phyloP scores from a whole-genome alignment of 2,797 vertebrate species.

The Sylvilagus floridanus region DNA sequence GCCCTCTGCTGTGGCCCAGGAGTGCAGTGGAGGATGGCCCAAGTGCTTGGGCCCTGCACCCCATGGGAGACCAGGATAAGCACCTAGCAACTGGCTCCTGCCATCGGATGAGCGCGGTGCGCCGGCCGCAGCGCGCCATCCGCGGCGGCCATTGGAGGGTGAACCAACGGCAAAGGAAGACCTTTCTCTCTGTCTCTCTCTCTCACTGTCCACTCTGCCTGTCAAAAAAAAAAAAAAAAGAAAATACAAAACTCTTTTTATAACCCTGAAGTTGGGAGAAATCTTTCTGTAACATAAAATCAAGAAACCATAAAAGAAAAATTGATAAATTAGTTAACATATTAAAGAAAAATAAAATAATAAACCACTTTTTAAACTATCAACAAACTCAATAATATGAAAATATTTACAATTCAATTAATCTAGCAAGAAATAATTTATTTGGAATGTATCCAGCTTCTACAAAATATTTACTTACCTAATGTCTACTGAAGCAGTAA shows the following conservation, averaged over 20 bases:
- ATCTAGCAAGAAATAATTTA: neutral
- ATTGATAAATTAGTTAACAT: neutral
- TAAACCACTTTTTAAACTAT: neutral
- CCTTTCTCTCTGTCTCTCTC: no score
- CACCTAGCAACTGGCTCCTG: no score
- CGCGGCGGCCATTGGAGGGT: no score
- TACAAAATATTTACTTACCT: neutral
- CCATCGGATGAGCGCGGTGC: no score
- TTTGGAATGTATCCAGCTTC: neutral
- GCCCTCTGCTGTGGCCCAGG: no score
- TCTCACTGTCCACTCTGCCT: no score
- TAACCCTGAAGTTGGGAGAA: neutral
- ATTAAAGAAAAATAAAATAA: conserved; percentile 20
- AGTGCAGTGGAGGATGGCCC: no score
- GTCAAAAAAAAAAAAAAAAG: no score
- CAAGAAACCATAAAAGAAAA: neutral
- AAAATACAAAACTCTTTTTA: neutral
- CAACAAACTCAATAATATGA: neutral
- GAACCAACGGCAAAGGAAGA: no score
- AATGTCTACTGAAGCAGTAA: neutral
- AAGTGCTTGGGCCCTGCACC: no score
- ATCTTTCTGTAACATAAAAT: neutral
- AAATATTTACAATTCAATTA: conserved; percentile 4
- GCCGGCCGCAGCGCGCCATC: no score
- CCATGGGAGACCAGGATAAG: no score